Base-by-base conservation (phyloP, 2,113 vertebrate species). In the Pterophyllum scalare region DNA sequence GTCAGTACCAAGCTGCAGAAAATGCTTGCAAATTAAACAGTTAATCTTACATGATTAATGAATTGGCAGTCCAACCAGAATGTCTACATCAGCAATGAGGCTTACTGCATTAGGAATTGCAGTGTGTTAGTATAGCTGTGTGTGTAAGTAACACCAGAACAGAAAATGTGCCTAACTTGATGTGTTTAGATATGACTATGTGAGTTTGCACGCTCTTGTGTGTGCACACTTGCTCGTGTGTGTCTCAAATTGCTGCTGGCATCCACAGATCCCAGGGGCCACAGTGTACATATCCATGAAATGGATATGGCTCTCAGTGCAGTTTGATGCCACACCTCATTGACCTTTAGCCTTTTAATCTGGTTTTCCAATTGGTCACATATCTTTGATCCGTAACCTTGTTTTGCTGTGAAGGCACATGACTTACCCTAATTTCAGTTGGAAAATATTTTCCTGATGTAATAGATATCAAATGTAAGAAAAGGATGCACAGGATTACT, bases 291-390 rank as follows among this genome's bases (percentile, higher is more conserved):
- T 84, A 75, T 87, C 88, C 75, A 80, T 91, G 91, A 91, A 91
- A 94, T 90, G 61, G 91, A 94, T 93, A 93, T 7, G 80, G 20
- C 84, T 83, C 84, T 92, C 92, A 87, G 77, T 84, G 57, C 75
- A 89, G 91, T 90, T 85, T 88, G 91, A 89, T 92, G 89, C 90
- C 84, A 85, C 89, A 90, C 88, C 87, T 93, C 80, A 79, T 91
- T 94, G 93, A 93, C 93, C 93, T 89, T 89, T 92, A 67, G 65
- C 90, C 89, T 94, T 92, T 85, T 67, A 88, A 83, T 93, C 75
- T 64, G 12, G 83, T 91, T 92, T 94, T 93, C 92, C 92, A 92
- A 92, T 93, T 93, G 88, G 84, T 93, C 88, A 88, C 89, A 91
- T 91, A 90, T 88, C 77, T 89, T 79, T 82, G 72, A n/a, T n/a